Evolutionary conservation across 2,888 invertebrate species (phyloP).

Genomic region (Pardosa pseudoannulata): DNA sequence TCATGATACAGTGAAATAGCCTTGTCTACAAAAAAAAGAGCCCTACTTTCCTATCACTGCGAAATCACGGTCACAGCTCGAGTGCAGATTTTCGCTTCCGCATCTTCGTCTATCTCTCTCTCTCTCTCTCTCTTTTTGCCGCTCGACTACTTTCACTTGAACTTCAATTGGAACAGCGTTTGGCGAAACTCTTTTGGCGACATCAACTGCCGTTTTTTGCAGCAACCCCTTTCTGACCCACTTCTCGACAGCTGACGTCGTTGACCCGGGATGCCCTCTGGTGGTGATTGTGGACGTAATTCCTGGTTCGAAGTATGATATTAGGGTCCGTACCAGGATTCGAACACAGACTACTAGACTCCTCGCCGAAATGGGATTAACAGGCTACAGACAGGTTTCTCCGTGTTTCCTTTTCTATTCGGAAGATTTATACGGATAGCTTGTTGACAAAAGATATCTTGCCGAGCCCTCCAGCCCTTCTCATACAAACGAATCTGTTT

Average conservation of each 20-base stretch:
- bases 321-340: constrained; percentile 42
- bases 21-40: too few species aligned
- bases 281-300: constrained; percentile 49
- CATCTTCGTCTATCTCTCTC: neutral
- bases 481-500: neutral
- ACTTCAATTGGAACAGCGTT: neutral
- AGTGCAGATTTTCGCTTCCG: neutral
- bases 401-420: constrained; percentile 21
- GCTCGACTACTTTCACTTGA: neutral
- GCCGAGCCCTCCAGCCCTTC: neutral
- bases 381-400: constrained; percentile 34
- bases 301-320: constrained; percentile 45
- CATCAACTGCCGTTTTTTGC: neutral
- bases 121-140: too few species aligned
- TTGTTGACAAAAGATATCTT: constrained; percentile 2
- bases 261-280: constrained; percentile 69
- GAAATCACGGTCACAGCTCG: neutral
- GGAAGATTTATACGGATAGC: neutral
- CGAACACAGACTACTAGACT: constrained; percentile 37
- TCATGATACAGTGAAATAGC: too few species aligned
- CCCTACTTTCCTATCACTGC: too few species aligned
- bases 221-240: constrained; percentile 63
- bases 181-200: constrained; percentile 20
- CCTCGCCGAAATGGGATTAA: constrained; percentile 47
- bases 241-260: constrained; percentile 44